phyloP scores from a whole-genome alignment of 1,140 invertebrate genomes.

The Stegodyphus dumicola region DNA sequence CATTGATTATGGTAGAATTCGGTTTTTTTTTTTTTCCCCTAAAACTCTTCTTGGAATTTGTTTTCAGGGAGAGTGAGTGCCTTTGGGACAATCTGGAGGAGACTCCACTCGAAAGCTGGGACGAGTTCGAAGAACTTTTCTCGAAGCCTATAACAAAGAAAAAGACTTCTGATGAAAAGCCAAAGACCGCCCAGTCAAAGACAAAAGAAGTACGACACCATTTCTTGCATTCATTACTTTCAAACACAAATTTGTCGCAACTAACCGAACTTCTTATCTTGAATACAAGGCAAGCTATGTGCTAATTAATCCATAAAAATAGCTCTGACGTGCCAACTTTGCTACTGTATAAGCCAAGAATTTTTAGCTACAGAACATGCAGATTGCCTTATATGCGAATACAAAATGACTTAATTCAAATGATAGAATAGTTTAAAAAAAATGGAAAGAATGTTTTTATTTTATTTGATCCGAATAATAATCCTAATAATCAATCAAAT shows the following conservation, averaged over 20 bases:
- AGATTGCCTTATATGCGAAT: too few species aligned
- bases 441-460: too few species aligned
- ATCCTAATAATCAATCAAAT: too few species aligned
- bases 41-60: not conserved
- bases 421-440: too few species aligned
- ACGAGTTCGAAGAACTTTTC: constrained; percentile 90
- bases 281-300: too few species aligned
- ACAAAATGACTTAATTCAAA: too few species aligned
- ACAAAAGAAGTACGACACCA: constrained; percentile 65
- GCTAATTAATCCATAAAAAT: too few species aligned
- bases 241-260: not conserved
- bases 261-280: too few species aligned
- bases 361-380: too few species aligned
- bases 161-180: constrained; percentile 74
- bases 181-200: constrained; percentile 73
- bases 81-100: constrained; percentile 85
- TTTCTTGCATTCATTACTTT: not conserved
- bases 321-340: too few species aligned
- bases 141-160: constrained; percentile 83
- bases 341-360: too few species aligned
- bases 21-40: not conserved
- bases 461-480: too few species aligned
- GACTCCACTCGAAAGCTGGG: constrained; percentile 72
- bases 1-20: not conserved
- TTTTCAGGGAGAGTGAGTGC: constrained; percentile 44